Percentiles rank a stretch among this genome's conserved stretches.
Conservation (phyloP, 2,113 vertebrate species). For the Stigmatopora argus region DNA sequence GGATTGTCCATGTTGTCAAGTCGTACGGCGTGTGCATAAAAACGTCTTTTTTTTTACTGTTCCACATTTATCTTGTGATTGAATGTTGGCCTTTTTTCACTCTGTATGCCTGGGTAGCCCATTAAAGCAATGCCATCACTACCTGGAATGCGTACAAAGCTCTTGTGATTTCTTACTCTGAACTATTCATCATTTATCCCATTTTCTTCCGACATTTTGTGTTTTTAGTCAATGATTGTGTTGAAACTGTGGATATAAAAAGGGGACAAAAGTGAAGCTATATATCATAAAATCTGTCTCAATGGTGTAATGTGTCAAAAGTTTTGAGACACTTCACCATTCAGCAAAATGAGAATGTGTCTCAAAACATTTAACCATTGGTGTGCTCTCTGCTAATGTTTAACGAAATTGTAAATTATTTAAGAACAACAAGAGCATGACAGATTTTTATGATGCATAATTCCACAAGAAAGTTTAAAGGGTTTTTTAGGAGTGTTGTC, state of each 20-base stretch:
- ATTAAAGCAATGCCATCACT: conserved; percentile 70
- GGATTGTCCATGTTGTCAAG: conserved; percentile 32
- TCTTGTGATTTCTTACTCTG: conserved; percentile 16
- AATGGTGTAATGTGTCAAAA: too few species aligned
- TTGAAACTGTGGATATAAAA: too few species aligned
- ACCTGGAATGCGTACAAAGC: conserved; percentile 31
- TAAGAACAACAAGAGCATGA: background rate
- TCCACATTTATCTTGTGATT: conserved; percentile 59
- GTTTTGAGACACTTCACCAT: too few species aligned
- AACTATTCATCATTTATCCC: background rate
- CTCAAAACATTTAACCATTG: too few species aligned
- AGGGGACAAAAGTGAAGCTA: too few species aligned
- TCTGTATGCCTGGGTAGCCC: conserved; percentile 62
- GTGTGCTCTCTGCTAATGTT: too few species aligned
- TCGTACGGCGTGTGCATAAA: conserved; percentile 26
- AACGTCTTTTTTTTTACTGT: conserved; percentile 40
- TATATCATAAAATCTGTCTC: too few species aligned
- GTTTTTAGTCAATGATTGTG: too few species aligned
- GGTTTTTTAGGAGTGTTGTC: too few species aligned
- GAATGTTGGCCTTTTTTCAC: conserved; percentile 65
- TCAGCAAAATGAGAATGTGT: too few species aligned
- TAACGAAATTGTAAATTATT: too few species aligned
- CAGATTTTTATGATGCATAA: conserved; percentile 46
- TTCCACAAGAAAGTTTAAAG: conserved; percentile 16
- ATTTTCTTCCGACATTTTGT: too few species aligned